Conservation (phyloP, 1,140 invertebrate genomes). For the Drosophila kikkawai region DNA sequence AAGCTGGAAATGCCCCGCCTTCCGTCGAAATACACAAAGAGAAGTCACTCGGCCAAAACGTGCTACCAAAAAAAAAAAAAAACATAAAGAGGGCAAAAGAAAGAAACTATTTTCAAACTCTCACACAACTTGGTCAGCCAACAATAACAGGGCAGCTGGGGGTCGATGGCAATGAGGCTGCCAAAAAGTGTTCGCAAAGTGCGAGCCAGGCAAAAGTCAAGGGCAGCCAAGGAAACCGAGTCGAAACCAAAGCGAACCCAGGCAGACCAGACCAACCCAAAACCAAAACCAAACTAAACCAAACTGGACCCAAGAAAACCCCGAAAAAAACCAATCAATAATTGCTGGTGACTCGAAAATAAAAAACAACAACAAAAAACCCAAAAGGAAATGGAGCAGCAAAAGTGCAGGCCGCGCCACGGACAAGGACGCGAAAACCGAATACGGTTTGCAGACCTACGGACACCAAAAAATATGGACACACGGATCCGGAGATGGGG, state of each 20-base stretch:
- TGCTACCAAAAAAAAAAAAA: slow-evolving; percentile 46
- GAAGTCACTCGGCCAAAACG: slow-evolving; percentile 77
- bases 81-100: slow-evolving; percentile 18
- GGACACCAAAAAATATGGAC: slow-evolving; percentile 18
- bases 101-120: slow-evolving; percentile 73
- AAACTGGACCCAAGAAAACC: slow-evolving; percentile 38
- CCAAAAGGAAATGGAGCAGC: slow-evolving; percentile 44
- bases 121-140: slow-evolving; percentile 58
- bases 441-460: slow-evolving; percentile 10
- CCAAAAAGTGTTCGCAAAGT: slow-evolving; percentile 78
- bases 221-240: slow-evolving; percentile 55
- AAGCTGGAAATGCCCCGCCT: slow-evolving; percentile 53
- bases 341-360: slow-evolving; percentile 41
- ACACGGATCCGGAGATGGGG: background rate
- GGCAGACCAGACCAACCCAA: slow-evolving; percentile 7
- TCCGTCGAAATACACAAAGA: slow-evolving; percentile 41
- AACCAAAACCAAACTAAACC: slow-evolving; percentile 37
- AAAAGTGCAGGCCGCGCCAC: slow-evolving; percentile 44
- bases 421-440: slow-evolving; percentile 24
- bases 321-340: slow-evolving; percentile 66
- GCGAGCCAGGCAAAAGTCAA: slow-evolving; percentile 77
- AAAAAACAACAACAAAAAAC: slow-evolving; percentile 17
- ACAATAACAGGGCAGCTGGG: slow-evolving; percentile 37
- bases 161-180: slow-evolving; percentile 72
- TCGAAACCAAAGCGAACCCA: slow-evolving; percentile 26